A percentile compares a stretch with the other conserved stretches of the same genome.
Conservation (phyloP, 2,888 invertebrate genomes). For the Troides aeacus region DNA sequence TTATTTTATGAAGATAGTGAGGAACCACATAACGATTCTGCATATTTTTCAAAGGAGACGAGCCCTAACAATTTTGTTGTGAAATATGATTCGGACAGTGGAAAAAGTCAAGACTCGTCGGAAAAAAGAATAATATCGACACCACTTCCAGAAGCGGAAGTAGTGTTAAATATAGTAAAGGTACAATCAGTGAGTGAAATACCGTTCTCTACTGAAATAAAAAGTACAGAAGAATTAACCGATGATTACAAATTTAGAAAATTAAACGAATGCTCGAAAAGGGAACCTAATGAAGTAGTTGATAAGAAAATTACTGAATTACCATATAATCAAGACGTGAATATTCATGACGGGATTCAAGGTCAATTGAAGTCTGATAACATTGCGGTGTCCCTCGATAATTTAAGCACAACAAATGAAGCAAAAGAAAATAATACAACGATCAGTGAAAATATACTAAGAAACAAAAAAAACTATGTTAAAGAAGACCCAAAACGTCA, state of each 20-base stretch:
- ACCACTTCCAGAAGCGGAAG: conserved; percentile 12
- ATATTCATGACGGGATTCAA: not conserved
- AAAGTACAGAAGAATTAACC: conserved; percentile 49
- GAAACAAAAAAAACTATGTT: conserved; percentile 43
- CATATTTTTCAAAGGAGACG: conserved; percentile 70
- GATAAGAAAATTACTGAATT: conserved; percentile 5
- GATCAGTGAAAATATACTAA: conserved; percentile 41
- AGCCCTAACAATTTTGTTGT: conserved; percentile 63
- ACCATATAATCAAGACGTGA: not conserved
- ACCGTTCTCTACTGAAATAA: conserved; percentile 26
- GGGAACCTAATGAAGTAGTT: conserved; percentile 30
- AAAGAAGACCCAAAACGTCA: conserved; percentile 57
- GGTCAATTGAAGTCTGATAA: conserved; percentile 8
- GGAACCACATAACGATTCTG: conserved; percentile 48
- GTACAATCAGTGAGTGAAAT: conserved; percentile 22
- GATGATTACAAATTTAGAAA: conserved; percentile 68
- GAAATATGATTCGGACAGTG: conserved; percentile 65
- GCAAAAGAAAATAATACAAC: conserved; percentile 32
- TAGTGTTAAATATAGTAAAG: conserved; percentile 22
- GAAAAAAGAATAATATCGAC: conserved; percentile 35
- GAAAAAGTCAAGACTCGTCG: conserved; percentile 52
- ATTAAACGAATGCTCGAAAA: conserved; percentile 42
- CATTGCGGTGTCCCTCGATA: conserved; percentile 36
- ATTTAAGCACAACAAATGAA: conserved; percentile 38
- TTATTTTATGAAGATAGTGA: conserved; percentile 62